Base-by-base conservation (phyloP, 1,140 invertebrate genomes). In the Drosophila cardini region DNA sequence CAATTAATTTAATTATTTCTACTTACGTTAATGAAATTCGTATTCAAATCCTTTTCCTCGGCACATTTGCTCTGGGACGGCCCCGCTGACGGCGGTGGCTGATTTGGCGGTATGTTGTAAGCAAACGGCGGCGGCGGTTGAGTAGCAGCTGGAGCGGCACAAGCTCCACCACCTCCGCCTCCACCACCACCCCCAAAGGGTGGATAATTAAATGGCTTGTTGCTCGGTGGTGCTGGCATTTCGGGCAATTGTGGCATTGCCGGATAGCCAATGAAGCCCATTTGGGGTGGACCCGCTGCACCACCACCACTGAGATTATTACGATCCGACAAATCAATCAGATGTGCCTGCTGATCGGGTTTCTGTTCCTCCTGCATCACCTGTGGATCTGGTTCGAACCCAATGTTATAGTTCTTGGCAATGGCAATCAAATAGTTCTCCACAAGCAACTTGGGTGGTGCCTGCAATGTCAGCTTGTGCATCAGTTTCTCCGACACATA, bases 351-450 rank as follows among this genome's bases (percentile, higher is more conserved):
- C 36, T 94, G 93, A 56, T 84, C 81, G 4, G 90, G 73, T 45
- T 93, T 93, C 79, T 96, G 94, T 75, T 97, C 96, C 76, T 97
- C 96, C 65, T 95, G 94, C 96, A 99, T 97, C 9, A 98, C 94
- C 93, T 97, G 96, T 75, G 97, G 96, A 95, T 99, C 98, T 13
- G 98, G 97, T 76, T 97, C 96, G 92, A 99, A 99, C 48, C 96
- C 94, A 48, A 99, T 95, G 92, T 98, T 96, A 87, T 98, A 98
- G 92, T 97, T 98, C 91, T 97, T 99, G 4, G 98, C 98, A 78
- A 99, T 99, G 93, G 99, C 98, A 80, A 98, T 96, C 16, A 98
- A 92, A 93, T 98, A 99, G 87, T 97, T 98, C 92, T 99, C 99
- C 46, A 99, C 97, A 8, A 99, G 93, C 60, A 99, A 93, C 92